A percentile compares a stretch with the other conserved stretches of the same genome.
Conservation (phyloP, 2,113 vertebrate species). For the Grammomys surdaster region DNA sequence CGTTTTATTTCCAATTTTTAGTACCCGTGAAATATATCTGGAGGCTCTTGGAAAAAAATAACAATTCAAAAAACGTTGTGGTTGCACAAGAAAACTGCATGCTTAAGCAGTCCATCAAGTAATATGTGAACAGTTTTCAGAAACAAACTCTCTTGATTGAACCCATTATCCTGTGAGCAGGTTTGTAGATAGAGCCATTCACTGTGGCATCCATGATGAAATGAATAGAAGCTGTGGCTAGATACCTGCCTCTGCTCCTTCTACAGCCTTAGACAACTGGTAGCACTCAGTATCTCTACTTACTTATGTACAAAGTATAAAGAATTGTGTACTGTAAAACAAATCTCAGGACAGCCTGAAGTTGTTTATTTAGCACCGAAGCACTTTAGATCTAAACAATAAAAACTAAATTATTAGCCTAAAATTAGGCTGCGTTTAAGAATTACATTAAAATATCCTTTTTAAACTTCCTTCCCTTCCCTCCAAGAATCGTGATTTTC, state of each 20-base stretch:
- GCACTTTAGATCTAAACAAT: background rate
- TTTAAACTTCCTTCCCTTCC: background rate
- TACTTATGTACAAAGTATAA: background rate
- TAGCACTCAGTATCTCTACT: background rate
- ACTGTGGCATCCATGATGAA: background rate
- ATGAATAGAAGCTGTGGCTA: background rate
- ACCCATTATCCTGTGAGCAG: background rate
- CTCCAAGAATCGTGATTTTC: background rate
- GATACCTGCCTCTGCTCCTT: no score
- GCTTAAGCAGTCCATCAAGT: background rate
- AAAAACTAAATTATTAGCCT: background rate
- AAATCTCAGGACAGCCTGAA: background rate
- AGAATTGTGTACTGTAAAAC: background rate
- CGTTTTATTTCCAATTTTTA: background rate
- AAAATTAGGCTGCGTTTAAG: background rate
- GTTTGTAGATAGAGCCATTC: background rate
- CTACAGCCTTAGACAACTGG: background rate
- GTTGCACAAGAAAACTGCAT: background rate
- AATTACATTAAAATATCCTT: background rate
- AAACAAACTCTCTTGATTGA: background rate
- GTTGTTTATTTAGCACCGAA: background rate
- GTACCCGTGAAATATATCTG: background rate
- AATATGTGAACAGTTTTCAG: background rate
- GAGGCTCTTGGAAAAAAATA: background rate
- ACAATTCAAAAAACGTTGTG: background rate